Conservation (phyloP, 2,888 invertebrate species). For the Ganaspis brasiliensis region DNA sequence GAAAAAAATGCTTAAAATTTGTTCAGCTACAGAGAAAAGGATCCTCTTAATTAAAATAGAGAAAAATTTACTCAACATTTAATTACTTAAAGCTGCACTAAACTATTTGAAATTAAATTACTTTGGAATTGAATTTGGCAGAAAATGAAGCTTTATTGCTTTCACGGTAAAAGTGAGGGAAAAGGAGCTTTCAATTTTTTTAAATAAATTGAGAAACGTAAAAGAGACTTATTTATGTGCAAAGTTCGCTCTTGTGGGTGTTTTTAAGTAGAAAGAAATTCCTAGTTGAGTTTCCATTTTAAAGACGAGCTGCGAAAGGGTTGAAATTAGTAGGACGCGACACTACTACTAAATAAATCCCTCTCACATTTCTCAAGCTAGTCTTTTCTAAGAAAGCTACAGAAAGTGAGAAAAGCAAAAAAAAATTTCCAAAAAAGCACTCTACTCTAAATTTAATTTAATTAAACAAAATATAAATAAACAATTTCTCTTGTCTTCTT, state of each 20-base stretch:
- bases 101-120: neutral
- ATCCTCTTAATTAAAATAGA: too few species aligned
- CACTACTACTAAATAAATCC: slow-evolving; percentile 26
- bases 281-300: slow-evolving; percentile 29
- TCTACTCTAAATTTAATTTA: neutral
- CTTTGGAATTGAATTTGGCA: neutral
- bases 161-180: neutral
- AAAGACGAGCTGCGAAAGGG: slow-evolving; percentile 18
- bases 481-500: neutral
- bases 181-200: neutral
- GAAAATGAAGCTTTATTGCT: neutral
- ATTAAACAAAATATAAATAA: slow-evolving; percentile 3
- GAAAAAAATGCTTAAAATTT: too few species aligned
- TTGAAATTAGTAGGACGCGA: slow-evolving; percentile 35
- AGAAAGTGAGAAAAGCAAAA: neutral
- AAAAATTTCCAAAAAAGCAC: neutral
- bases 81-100: too few species aligned
- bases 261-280: slow-evolving; percentile 33
- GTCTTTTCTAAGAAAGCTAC: neutral
- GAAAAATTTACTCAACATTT: too few species aligned
- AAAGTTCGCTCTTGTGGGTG: slow-evolving; percentile 26
- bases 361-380: slow-evolving; percentile 2
- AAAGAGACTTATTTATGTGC: slow-evolving; percentile 18
- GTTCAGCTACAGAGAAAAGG: too few species aligned
- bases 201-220: neutral